Base-by-base conservation (phyloP, 2,888 invertebrate species). In the Ashinkailepas kermadecensis region DNA sequence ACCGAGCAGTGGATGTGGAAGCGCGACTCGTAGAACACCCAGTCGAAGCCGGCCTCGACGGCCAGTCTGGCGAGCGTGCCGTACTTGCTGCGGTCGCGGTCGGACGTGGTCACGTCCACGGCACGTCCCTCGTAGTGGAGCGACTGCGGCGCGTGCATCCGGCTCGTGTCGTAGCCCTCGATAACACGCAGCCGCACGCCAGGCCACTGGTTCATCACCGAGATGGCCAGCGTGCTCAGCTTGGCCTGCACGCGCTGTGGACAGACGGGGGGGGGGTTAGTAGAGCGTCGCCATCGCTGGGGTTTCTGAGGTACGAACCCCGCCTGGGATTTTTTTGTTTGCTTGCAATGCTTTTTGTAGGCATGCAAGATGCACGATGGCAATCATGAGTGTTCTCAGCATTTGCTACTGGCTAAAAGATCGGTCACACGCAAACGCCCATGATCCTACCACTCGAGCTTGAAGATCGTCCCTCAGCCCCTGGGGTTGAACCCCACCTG, bases 201-300 rank as follows among this genome's bases (percentile, higher is more conserved):
- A 0, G 97, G 97, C 97, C 98, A 98, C 88, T 95, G 95, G 90
- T 97, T 97, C 95, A 97, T 96, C 88, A 98, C 97, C 86, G 95
- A 94, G 87, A 97, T 95, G 82, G 97, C 96, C 86, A 98, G 89
- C 82, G 94, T 95, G 89, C 97, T 95, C 86, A 98, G 89, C 88
- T 95, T 96, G 89, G 97, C 97, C 88, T 95, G 96, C 89, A 96
- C 96, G 87, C 97, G 92, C 98, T 97, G 92, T 81, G 23, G 58
- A 1, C 13, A 39, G 13, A 13, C 21, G 12, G 13, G 39, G 39
- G 15, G 15, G 59, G 59, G 59, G 1, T 39, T 39, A 39, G 39
- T 4, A 39, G 39, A 39, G 39, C 39, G 39, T 39, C 39, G 39
- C 39, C 39, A 39, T 39, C 39, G 39, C 39, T 39, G 39, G 39